These are phyloP conservation scores for Hyposoter dolosus DNA, from an alignment of 2,888 invertebrate species.

Conservation along the genomic window DNA sequence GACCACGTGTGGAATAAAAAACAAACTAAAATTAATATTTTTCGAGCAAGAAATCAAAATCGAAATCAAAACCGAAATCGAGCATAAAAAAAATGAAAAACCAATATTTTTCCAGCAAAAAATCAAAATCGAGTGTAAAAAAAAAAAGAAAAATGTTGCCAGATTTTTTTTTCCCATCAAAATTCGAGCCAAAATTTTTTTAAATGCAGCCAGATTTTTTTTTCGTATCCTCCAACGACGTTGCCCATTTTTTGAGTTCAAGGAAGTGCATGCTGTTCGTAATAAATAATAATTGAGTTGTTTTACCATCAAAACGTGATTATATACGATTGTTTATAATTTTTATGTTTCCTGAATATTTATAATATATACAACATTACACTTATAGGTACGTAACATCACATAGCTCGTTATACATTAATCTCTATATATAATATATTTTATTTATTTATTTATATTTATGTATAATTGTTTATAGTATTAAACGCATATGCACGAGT, in stretches of 20 bases:
- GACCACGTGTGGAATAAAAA: slow-evolving; percentile 27
- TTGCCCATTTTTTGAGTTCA: background rate
- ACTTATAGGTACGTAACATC: slow-evolving; percentile 84
- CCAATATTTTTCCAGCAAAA: too few species aligned
- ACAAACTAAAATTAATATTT: slow-evolving; percentile 18
- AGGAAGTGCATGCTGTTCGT: background rate
- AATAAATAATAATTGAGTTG: background rate
- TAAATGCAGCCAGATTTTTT: background rate
- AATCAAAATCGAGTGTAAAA: too few species aligned
- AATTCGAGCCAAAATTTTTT: background rate
- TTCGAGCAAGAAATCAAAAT: background rate
- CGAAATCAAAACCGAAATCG: too few species aligned
- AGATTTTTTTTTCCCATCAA: background rate
- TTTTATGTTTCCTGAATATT: slow-evolving; percentile 76
- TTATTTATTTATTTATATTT: slow-evolving; percentile 59
- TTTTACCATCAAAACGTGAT: slow-evolving; percentile 43
- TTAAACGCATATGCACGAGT: slow-evolving; percentile 63
- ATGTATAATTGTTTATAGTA: slow-evolving; percentile 64
- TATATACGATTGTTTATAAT: slow-evolving; percentile 73
- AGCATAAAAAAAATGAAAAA: too few species aligned
- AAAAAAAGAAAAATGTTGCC: too few species aligned
- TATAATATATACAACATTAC: slow-evolving; percentile 83
- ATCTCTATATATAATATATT: slow-evolving; percentile 73
- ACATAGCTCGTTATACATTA: slow-evolving; percentile 82
- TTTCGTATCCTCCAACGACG: background rate